phyloP scores from a whole-genome alignment of 1,140 invertebrate genomes.

The Triops longicaudatus region DNA sequence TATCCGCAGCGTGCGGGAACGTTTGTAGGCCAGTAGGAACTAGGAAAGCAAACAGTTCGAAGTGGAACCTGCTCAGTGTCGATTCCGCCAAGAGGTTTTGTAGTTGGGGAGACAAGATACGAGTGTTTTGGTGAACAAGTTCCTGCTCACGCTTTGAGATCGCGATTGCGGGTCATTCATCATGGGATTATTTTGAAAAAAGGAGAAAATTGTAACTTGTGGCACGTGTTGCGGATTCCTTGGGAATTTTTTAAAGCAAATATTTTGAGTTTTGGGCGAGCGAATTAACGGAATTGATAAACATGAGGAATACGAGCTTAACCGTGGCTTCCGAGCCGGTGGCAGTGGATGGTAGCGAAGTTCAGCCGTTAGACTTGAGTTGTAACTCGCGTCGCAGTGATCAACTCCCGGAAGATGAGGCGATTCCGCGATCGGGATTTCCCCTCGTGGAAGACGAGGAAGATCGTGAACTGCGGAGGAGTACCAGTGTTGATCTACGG shows the following conservation, averaged over 20 bases:
- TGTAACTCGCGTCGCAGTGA: conserved; percentile 22
- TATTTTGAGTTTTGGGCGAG: no score
- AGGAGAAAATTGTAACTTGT: no score
- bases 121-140: neutral
- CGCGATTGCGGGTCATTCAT: neutral
- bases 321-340: conserved; percentile 16
- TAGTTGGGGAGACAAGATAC: neutral
- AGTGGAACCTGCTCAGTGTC: conserved; percentile 8
- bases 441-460: neutral
- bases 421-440: neutral
- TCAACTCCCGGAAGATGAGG: neutral
- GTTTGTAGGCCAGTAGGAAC: conserved; percentile 8
- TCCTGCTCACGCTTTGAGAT: neutral
- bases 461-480: neutral
- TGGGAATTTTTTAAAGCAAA: no score
- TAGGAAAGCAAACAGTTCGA: neutral
- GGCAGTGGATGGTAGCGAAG: conserved; percentile 19
- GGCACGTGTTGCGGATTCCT: no score
- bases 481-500: neutral
- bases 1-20: conserved; percentile 9
- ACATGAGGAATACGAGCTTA: conserved; percentile 30
- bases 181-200: no score
- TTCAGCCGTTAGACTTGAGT: conserved; percentile 28
- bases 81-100: neutral
- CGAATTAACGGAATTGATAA: neutral